Evolutionary conservation across 1,140 invertebrate species (phyloP).

Genomic region (Doryteuthis pealeii): DNA sequence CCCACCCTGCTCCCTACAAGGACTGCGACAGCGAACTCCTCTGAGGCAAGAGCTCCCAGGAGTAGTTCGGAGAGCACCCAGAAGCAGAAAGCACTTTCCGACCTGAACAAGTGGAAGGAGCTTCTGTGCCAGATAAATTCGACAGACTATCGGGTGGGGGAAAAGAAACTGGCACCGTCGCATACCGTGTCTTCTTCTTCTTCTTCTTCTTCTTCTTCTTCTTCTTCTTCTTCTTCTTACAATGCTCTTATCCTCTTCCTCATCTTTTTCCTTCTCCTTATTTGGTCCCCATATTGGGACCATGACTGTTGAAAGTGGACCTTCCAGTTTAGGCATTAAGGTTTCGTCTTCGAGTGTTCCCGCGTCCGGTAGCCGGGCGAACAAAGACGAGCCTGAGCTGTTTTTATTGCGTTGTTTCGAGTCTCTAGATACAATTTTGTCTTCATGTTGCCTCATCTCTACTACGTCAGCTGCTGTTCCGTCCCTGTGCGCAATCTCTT

Average conservation of each 20-base stretch:
- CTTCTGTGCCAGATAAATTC: conserved; percentile 27
- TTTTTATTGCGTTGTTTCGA: too few relatives aligned
- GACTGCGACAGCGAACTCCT: not conserved
- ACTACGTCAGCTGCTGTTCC: too few relatives aligned
- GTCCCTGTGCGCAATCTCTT: too few relatives aligned
- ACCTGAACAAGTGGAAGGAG: conserved; percentile 39
- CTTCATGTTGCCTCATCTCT: too few relatives aligned
- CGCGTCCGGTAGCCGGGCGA: not conserved
- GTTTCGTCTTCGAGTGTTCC: not conserved
- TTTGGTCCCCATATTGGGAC: not conserved
- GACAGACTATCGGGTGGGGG: not conserved
- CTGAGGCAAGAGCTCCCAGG: too few relatives aligned
- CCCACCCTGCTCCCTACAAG: not conserved
- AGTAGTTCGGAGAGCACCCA: conserved; percentile 7
- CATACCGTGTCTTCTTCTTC: not conserved
- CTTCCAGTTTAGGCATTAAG: not conserved
- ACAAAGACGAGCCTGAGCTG: conserved; percentile 19
- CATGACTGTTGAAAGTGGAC: not conserved
- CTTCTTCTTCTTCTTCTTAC: not conserved
- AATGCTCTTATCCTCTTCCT: too few relatives aligned
- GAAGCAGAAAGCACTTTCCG: conserved; percentile 22
- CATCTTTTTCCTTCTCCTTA: not conserved
- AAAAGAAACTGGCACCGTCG: not conserved
- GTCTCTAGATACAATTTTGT: too few relatives aligned
- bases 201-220: not conserved